Evolutionary conservation across 2,113 vertebrate genomes (phyloP), one percentile per base, ranked within the genome.

Genomic region (Oenanthe oenanthe): DNA sequence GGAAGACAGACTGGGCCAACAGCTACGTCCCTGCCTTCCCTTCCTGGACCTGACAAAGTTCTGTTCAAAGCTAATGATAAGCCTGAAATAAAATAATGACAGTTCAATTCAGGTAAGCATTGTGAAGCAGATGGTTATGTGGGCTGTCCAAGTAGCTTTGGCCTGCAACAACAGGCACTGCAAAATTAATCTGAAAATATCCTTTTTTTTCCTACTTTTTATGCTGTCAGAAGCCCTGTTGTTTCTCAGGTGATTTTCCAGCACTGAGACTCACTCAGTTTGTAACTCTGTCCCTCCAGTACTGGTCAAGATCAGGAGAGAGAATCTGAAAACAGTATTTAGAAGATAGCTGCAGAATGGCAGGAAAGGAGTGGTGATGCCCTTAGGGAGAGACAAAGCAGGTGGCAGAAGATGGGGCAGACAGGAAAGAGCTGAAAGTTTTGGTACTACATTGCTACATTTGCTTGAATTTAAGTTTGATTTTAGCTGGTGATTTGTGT

Each of bases 71-170:
- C 77, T 95, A 93, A 96, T 95, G 92, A 88, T 71, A 86, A 89
- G 31, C 51, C 57, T 76, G 43, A 93, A 91, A 93, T 88, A 77
- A 80, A 88, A 66, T 73, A 89, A 89, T 17, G 76, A 79, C 84
- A 83, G 88, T 90, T 94, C 66, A 88, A 81, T 92, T 96, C 96
- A 96, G 94, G 95, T 87, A 94, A 94, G 88, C 77, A 56, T 62
- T 82, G 57, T 53, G 61, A 95, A 93, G 80, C 94, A 96, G 95
- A 94, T 94, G 85, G 93, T 19, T 95, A 92, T 87, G 93, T 95
- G 89, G 96, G 89, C 76, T 94, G 85, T 74, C 95, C 93, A 96
- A 91, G 67, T 51, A 67, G 29, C 88, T 90, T 88, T 89, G 88
- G 79, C 81, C 87, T 89, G 88, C 51, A 91, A 94, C 61, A 92